These are phyloP conservation scores for Luffia ferchaultella DNA, from an alignment of 2,888 invertebrate genomes.

Conservation along the genomic window DNA sequence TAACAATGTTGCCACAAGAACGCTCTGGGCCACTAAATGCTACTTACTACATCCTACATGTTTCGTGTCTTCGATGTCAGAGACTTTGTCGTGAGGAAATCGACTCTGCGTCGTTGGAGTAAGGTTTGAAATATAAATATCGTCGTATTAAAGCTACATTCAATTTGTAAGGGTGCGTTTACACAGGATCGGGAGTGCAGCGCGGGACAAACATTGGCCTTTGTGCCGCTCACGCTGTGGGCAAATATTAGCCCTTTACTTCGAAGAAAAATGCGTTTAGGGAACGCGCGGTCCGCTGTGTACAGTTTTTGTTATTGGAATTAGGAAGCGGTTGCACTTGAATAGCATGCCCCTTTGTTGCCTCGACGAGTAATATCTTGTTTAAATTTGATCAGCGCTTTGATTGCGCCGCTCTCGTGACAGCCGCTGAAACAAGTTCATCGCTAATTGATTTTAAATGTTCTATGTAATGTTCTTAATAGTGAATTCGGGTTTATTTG, in stretches of 20 bases:
- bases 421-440: slow-evolving; percentile 22
- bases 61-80: slow-evolving; percentile 40
- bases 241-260: slow-evolving; percentile 57
- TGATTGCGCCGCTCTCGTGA: slow-evolving; percentile 21
- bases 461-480: background rate
- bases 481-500: background rate
- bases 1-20: slow-evolving; percentile 48
- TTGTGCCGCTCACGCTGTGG: slow-evolving; percentile 55
- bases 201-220: slow-evolving; percentile 55
- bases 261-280: slow-evolving; percentile 62
- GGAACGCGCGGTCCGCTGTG: slow-evolving; percentile 43
- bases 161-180: slow-evolving; percentile 55
- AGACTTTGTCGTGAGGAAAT: no score
- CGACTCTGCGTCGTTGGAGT: no score
- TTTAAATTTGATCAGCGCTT: slow-evolving; percentile 25
- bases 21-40: slow-evolving; percentile 56
- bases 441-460: slow-evolving; percentile 27
- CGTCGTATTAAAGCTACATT: slow-evolving; percentile 24
- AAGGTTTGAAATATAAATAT: slow-evolving; percentile 21
- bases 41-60: slow-evolving; percentile 21
- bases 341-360: slow-evolving; percentile 33
- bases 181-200: slow-evolving; percentile 62
- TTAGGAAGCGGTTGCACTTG: slow-evolving; percentile 35
- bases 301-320: slow-evolving; percentile 59
- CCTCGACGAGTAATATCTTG: slow-evolving; percentile 25